Conservation (phyloP, 2,797 vertebrate genomes). For the Falco naumanni region DNA sequence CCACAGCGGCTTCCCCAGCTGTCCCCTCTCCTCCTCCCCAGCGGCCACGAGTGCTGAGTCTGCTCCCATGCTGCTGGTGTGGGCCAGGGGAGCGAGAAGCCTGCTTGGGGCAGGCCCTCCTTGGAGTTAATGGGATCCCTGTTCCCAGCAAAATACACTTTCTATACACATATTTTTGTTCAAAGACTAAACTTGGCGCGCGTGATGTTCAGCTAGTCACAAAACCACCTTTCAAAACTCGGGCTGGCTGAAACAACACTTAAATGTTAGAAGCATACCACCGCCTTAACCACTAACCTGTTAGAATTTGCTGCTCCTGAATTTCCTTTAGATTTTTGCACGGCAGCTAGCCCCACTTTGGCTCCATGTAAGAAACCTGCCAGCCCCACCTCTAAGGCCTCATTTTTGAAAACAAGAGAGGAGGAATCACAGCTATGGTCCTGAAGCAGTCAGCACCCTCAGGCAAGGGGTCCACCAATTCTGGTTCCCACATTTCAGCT, state of each 20-base stretch:
- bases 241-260: slow-evolving; percentile 29
- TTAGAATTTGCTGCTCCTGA: slow-evolving; percentile 16
- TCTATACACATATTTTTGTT: neutral
- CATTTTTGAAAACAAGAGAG: neutral
- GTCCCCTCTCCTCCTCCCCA: neutral
- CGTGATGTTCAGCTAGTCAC: neutral
- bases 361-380: neutral
- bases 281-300: slow-evolving; percentile 32
- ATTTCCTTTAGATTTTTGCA: neutral
- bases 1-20: fast-evolving
- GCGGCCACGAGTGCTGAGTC: fast-evolving
- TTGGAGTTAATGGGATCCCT: neutral
- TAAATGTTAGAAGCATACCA: neutral
- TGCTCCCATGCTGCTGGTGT: neutral
- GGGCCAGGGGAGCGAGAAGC: fast-evolving
- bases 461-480: neutral
- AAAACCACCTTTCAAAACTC: slow-evolving; percentile 48
- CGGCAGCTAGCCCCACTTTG: neutral
- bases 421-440: neutral
- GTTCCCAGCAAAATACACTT: neutral
- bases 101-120: neutral
- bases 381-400: neutral
- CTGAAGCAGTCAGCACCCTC: neutral
- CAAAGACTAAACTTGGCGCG: neutral
- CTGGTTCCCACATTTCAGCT: neutral